Conservation (phyloP, 2,797 vertebrate genomes). For the Catostomus latipinnis region DNA sequence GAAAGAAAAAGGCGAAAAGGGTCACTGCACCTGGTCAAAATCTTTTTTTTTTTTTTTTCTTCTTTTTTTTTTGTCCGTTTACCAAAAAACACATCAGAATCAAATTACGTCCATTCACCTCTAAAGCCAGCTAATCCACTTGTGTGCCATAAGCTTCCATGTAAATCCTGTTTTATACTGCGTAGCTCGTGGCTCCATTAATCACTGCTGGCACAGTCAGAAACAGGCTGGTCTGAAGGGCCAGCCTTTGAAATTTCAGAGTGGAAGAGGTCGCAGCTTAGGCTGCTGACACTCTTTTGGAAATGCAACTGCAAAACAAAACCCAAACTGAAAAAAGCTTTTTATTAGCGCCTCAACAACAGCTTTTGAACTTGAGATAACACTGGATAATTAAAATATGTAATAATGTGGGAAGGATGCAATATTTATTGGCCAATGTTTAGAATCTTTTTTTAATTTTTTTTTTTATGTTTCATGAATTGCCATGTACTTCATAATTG, state of each 20-base stretch:
- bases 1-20: conserved; percentile 39
- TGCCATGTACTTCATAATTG: too few species aligned
- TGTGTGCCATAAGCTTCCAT: conserved; percentile 75
- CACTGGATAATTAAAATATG: conserved; percentile 21
- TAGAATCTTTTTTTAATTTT: conserved; percentile 1
- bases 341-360: conserved; percentile 16
- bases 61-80: conserved; percentile 46
- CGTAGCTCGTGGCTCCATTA: conserved; percentile 43
- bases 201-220: conserved; percentile 45
- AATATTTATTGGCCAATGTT: not conserved
- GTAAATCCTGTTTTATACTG: conserved; percentile 77
- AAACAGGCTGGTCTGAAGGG: conserved; percentile 32
- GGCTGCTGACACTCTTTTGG: conserved; percentile 12
- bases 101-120: conserved; percentile 56
- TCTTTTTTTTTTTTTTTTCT: conserved; percentile 4
- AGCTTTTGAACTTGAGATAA: conserved; percentile 29
- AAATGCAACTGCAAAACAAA: not conserved
- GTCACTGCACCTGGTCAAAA: conserved; percentile 66
- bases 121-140: conserved; percentile 77
- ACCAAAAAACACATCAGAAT: conserved; percentile 51
- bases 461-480: not conserved
- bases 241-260: conserved; percentile 23
- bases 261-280: conserved; percentile 31
- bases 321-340: not conserved
- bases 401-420: conserved; percentile 29